A percentile compares a stretch with the other conserved stretches of the same genome.
phyloP scores from a whole-genome alignment of 2,113 vertebrate species.

The Urocitellus parryii region DNA sequence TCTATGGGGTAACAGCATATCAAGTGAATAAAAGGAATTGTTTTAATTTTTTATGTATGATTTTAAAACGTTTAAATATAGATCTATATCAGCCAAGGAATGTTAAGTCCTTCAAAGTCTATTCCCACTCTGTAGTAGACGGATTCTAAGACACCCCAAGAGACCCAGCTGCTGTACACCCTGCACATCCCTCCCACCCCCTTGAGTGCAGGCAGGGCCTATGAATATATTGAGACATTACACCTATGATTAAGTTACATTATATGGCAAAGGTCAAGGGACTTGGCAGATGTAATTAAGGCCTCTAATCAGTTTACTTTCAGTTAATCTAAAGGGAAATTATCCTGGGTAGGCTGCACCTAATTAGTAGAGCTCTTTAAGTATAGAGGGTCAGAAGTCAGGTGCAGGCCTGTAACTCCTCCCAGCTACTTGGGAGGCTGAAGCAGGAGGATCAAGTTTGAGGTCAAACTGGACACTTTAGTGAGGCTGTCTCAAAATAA shows the following conservation, averaged over 20 bases:
- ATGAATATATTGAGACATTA: neutral
- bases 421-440: neutral
- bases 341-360: neutral
- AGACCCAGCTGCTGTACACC: fast-evolving
- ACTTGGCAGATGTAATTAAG: neutral
- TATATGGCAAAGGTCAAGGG: neutral
- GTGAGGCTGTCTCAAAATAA: neutral
- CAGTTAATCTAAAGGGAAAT: neutral
- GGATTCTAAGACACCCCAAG: neutral
- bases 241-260: neutral
- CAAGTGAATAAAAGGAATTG: neutral
- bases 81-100: neutral
- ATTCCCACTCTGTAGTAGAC: neutral
- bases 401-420: neutral
- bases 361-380: neutral
- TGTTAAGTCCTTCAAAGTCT: neutral
- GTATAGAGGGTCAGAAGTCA: neutral
- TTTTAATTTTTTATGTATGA: neutral
- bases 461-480: neutral
- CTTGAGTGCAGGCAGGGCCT: too few species aligned
- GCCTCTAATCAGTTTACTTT: neutral
- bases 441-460: neutral
- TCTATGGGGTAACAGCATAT: neutral
- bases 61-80: neutral
- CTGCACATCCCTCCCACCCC: neutral